Evolutionary conservation across 1,140 invertebrate genomes (phyloP), one percentile per base, ranked within the genome.

Genomic region (Leptestheria dahalacensis): DNA sequence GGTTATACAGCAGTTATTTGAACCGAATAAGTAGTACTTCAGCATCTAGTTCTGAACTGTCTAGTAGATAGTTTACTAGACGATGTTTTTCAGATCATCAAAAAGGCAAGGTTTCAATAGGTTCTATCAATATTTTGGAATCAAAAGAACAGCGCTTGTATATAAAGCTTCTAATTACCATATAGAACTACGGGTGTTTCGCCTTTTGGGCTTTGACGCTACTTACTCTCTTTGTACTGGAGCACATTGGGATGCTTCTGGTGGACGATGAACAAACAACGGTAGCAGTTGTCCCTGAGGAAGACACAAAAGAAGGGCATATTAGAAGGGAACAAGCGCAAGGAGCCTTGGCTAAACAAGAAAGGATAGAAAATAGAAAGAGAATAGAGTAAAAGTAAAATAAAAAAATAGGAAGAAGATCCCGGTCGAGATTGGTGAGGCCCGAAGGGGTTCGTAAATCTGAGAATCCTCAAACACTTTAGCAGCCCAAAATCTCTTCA

Each of bases 141-240:
- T 23, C n/a, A 28, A 63, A 20, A 33, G 47, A 62, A 59, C 57
- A 49, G 21, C 48, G 9, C 52, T 33, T 21, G 48, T 21, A 33
- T 3, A 33, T 20, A 25, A 49, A 41, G 21, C 41, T 47, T 20
- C 26, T 41, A 61, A 59, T 21, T 20, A 26, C 21, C 49, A 46
- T 25, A 20, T 29, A 51, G 46, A 52, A 49, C 21, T 26, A 50
- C 47, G 3, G 24, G 25, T 21, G 48, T 12, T 25, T 59, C n/a
- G n/a, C n/a, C n/a, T n/a, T n/a, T n/a, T n/a, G n/a, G 25, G 29
- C 20, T 28, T 33, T 18, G 10, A 29, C 15, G 15, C 28, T 24
- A 67, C 79, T 78, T 71, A 82, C 81, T 76, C 72, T 82, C 80
- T 68, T 80, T 80, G 68, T 79, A 82, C 62, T 82, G 79, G n/a